phyloP scores from a whole-genome alignment of 1,140 invertebrate genomes.

The Bombus pyrosoma region DNA sequence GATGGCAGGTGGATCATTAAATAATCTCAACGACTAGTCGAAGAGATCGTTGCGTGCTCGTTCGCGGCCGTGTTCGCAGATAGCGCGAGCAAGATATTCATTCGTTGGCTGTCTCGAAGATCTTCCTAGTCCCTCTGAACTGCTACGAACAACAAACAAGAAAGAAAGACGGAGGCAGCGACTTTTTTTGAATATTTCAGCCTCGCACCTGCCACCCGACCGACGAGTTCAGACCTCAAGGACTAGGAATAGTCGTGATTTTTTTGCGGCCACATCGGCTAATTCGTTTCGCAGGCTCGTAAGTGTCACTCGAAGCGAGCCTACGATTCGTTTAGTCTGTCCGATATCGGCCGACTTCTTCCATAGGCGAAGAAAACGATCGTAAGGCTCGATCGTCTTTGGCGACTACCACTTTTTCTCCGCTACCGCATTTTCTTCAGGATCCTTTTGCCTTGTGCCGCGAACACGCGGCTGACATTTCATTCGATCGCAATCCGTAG shows the following conservation, averaged over 20 bases:
- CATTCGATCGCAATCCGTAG: slow-evolving; percentile 29
- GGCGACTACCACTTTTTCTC: slow-evolving; percentile 52
- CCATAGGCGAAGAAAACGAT: slow-evolving; percentile 22
- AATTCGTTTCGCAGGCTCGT: slow-evolving; percentile 68
- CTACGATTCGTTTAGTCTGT: slow-evolving; percentile 66
- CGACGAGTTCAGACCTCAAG: slow-evolving; percentile 55
- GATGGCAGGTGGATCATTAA: slow-evolving; percentile 55
- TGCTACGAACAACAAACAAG: not conserved
- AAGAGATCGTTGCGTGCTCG: slow-evolving; percentile 53
- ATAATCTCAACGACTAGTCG: slow-evolving; percentile 53
- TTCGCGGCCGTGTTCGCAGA: slow-evolving; percentile 56
- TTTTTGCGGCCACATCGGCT: slow-evolving; percentile 66
- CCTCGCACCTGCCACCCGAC: slow-evolving; percentile 71
- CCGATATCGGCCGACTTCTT: slow-evolving; percentile 27
- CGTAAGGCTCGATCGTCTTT: slow-evolving; percentile 52
- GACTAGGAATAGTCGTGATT: slow-evolving; percentile 73
- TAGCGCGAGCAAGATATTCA: slow-evolving; percentile 46
- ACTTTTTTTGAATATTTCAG: slow-evolving; percentile 58
- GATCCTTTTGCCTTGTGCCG: slow-evolving; percentile 27
- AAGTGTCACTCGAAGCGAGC: slow-evolving; percentile 73
- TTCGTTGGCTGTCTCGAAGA: slow-evolving; percentile 32
- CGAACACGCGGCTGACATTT: slow-evolving; percentile 27
- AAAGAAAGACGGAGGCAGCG: not conserved
- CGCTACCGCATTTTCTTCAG: slow-evolving; percentile 49
- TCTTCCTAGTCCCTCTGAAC: slow-evolving; percentile 28